Percentiles rank a stretch among this genome's conserved stretches.
These are phyloP conservation scores for Pavo muticus DNA, from an alignment of 2,113 vertebrate species.

Conservation along the genomic window DNA sequence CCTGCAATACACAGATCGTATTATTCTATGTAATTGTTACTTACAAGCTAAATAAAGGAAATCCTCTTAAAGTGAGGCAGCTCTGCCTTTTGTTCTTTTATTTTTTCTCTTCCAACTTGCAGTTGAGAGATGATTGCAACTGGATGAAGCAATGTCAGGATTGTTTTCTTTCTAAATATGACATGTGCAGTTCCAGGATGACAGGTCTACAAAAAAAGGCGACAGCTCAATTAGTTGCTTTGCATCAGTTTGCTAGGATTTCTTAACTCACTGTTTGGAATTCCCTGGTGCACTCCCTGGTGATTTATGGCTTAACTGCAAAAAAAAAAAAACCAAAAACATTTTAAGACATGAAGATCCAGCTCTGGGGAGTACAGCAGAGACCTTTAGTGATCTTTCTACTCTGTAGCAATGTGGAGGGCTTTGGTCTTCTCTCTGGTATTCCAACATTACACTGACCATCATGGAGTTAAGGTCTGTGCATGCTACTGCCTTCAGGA, in stretches of 20 bases:
- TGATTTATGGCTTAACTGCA: not conserved
- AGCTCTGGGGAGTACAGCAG: not conserved
- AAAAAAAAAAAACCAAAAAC: not conserved
- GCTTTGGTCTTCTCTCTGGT: not conserved
- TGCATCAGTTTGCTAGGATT: constrained; percentile 22
- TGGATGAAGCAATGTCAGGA: constrained; percentile 5
- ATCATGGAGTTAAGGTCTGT: constrained; percentile 30
- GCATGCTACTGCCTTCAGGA: constrained; percentile 30
- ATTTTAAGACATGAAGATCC: not conserved
- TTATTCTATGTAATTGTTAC: not conserved
- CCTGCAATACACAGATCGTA: not conserved
- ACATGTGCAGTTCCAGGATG: constrained; percentile 23
- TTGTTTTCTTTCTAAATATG: constrained; percentile 24
- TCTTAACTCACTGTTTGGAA: constrained; percentile 18
- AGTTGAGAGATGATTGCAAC: constrained; percentile 24
- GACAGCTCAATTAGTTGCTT: constrained; percentile 37
- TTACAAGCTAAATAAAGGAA: not conserved
- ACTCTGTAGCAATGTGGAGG: accelerated
- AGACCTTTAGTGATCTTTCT: not conserved
- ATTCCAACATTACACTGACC: accelerated
- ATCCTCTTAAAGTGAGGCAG: not conserved
- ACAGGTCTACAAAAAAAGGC: constrained; percentile 30
- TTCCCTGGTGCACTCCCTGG: not conserved
- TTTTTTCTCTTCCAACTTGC: not conserved
- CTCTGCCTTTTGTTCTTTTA: not conserved